Evolutionary conservation across 2,888 invertebrate genomes (phyloP), one percentile per base, ranked within the genome.

Genomic region (Slavum lentiscoides): DNA sequence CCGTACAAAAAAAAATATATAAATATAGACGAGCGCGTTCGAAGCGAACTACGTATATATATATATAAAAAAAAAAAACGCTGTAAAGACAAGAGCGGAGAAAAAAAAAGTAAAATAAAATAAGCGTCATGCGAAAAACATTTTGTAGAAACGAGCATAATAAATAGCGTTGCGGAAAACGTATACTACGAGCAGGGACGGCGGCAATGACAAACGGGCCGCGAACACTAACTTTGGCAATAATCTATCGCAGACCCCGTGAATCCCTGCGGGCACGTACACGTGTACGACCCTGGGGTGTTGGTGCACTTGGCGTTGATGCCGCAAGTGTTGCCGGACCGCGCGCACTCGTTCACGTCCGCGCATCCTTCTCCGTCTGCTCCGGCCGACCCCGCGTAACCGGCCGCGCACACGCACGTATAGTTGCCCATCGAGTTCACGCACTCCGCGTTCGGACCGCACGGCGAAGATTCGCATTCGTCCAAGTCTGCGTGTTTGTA

Each of bases 301-400:
- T 94, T 94, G 87, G 91, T 90, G 88, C 94, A 94, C 87, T 91
- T 91, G 84, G 94, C 92, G 87, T 93, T 92, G 85, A 89, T 88
- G 83, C 93, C 93, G 86, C 94, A 94, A 85, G 90, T 88, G 85
- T 89, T 89, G 83, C 89, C 86, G 17, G 58, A 19, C 84, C 89
- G 87, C 82, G 89, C 89, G 87, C 93, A 93, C 86, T 93, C 93
- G 87, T 94, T 92, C 86, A 92, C 88, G 87, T 93, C 93, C 86
- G 90, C 86, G 86, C 92, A 92, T 84, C 90, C 90, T 84, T 90
- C 88, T 67, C 89, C 87, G 7, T 87, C 86, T 69, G 86, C 85
- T 58, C 89, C 87, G 13, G 87, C 86, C 73, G 86, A 85, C 58
- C 88, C 87, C 83, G 90, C 89, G 88, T 91, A 94, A 83, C 94